Evolutionary conservation across 2,888 invertebrate species (phyloP), one percentile per base, ranked within the genome.

Genomic region (Lithosia quadra): DNA sequence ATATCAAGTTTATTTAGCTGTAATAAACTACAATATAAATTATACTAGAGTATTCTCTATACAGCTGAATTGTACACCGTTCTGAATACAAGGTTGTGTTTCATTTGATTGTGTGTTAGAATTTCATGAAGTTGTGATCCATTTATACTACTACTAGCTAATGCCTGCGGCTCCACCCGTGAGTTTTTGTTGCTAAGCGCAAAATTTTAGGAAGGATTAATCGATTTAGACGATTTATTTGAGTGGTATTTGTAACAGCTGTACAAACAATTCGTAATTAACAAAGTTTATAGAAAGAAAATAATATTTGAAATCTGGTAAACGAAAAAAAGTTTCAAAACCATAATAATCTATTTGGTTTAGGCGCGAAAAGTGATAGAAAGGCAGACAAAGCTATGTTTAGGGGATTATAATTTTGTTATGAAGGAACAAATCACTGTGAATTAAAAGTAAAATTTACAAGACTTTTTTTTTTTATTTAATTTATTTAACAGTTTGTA

Each of bases 1-100:
- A 22, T 49, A 63, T 70, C 67, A 67, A 63, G 43, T 34, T 53
- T 55, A 53, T 62, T 63, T 60, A 55, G 63, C 63, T 39, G 63
- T 67, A 70, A 60, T 70, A 70, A 60, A 67, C 66, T 39, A 65
- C 21, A 8, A 15, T 64, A 64, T 65, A 69, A 53, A 69, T 65
- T 69, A 56, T 22, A 21, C 60, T 59, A 58, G n/a, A 11, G 22
- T 22, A 59, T 69, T 8, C 21, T 21, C 22, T 56, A 55, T 61
- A 55, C 39, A 66, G 21, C 22, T 60, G 9, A 49, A 49, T 34
- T 11, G 34, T 10, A 34, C 22, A 34, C 56, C 24, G 36, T 53
- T 18, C 60, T 60, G 24, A 66, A 60, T 60, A 53, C 34, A 55
- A 43, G 24, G 18, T 33, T 53, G 43, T n/a, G 65, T 65, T 65